Conservation (phyloP, 2,888 invertebrate species). For the Eupithecia dodoneata region DNA sequence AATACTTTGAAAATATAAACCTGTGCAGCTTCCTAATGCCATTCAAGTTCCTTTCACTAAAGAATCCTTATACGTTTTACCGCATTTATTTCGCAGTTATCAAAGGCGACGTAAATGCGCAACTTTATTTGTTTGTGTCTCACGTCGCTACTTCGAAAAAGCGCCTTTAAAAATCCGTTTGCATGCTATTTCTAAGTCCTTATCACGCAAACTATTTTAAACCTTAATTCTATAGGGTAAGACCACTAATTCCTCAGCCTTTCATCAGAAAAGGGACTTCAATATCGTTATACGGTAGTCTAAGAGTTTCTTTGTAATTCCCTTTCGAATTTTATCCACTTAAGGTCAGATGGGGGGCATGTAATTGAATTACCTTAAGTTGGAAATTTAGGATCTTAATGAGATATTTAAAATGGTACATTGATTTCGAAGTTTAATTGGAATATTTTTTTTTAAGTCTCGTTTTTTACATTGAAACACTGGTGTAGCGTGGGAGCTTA, state of each 20-base stretch:
- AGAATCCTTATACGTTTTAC: background rate
- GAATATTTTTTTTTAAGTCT: background rate
- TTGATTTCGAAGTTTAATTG: background rate
- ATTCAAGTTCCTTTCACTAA: background rate
- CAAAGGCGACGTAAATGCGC: background rate
- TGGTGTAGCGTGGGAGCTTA: background rate
- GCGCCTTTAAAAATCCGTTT: background rate
- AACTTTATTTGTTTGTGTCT: background rate
- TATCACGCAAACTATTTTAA: background rate
- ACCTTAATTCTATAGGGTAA: conserved; percentile 1
- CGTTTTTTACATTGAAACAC: background rate
- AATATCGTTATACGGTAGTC: conserved; percentile 8
- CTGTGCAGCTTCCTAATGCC: background rate
- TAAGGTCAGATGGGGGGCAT: background rate
- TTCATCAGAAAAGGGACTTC: background rate
- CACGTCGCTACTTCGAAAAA: background rate
- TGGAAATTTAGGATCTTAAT: conserved; percentile 12
- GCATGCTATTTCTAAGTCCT: conserved; percentile 1
- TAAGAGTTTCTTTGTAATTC: conserved; percentile 13
- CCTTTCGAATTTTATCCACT: conserved; percentile 12
- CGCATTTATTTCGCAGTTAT: background rate
- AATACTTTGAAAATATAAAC: background rate
- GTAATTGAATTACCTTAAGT: conserved; percentile 16
- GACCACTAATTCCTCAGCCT: background rate
- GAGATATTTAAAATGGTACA: background rate